Conservation (phyloP, 2,113 vertebrate species). For the Petromus typicus region DNA sequence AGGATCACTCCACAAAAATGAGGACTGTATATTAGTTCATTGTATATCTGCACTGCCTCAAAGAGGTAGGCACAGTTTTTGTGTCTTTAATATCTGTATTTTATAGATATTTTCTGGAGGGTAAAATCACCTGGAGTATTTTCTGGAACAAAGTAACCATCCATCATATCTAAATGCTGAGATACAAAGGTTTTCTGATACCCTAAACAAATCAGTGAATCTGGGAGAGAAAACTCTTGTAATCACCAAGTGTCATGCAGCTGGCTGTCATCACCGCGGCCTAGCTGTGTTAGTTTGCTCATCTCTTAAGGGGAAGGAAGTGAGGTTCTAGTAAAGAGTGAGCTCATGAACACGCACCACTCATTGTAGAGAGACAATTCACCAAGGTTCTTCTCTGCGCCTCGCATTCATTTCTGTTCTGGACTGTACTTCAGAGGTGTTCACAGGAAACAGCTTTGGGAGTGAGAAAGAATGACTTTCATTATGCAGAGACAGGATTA, state of each 20-base stretch:
- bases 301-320: neutral
- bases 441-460: neutral
- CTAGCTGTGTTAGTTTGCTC: neutral
- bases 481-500: neutral
- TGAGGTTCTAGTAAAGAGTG: neutral
- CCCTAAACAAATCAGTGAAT: neutral
- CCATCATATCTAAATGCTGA: neutral
- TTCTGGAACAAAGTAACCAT: neutral
- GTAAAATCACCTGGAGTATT: neutral
- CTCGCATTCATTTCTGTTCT: neutral
- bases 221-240: neutral
- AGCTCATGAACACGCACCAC: neutral
- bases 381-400: neutral
- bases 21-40: neutral
- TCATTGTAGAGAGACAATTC: neutral
- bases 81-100: neutral
- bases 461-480: neutral
- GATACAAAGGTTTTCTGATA: neutral
- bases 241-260: neutral
- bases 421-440: slow-evolving; percentile 4
- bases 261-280: neutral
- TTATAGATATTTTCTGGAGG: neutral
- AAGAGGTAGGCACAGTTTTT: neutral
- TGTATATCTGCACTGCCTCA: neutral
- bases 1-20: neutral